Evolutionary conservation across 2,797 vertebrate species (phyloP), one percentile per base, ranked within the genome.

Genomic region (Prionace glauca): DNA sequence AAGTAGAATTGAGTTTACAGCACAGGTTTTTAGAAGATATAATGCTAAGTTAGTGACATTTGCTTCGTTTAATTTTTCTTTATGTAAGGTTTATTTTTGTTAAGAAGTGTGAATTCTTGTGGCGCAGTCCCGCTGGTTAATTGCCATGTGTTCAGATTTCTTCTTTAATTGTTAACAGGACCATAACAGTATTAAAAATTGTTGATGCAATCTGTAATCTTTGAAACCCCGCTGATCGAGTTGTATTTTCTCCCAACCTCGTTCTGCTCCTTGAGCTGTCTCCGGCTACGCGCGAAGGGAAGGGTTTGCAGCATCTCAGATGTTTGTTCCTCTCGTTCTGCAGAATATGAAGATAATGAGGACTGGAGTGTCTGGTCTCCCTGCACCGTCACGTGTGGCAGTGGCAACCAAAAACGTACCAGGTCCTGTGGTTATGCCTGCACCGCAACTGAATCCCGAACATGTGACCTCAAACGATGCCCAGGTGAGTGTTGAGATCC

Each of bases 291-390:
- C 36, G 41, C 4, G 36, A 81, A 16, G 32, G 45, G 4, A 56
- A 60, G 87, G 26, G 26, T 29, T 60, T 50, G 11, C 18, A n/a
- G 32, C n/a, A 36, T 8, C 0, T 94, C 92, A 72, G 36, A 71
- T 11, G 8, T 29, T 0, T 72, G 26, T 72, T 65, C 69, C 92
- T 94, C 92, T 41, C 18, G 4, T 60, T 91, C 67, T 96, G 50
- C 97, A 99, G 98, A 98, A 96, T 98, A 98, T 95, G 98, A 98
- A 96, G 97, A 97, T 72, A 97, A 97, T 95, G 98, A 98, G 60
- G 98, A 99, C 87, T 99, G 99, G 99, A 98, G 98, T 18, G 95
- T 97, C 0, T 99, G 98, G 99, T 98, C 98, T 95, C 97, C 98
- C 14, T 99, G 99, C 96, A 98, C 97, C 1, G 98, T 97, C 93